Evolutionary conservation across 2,113 vertebrate species (phyloP).

Genomic region (Vidua macroura): DNA sequence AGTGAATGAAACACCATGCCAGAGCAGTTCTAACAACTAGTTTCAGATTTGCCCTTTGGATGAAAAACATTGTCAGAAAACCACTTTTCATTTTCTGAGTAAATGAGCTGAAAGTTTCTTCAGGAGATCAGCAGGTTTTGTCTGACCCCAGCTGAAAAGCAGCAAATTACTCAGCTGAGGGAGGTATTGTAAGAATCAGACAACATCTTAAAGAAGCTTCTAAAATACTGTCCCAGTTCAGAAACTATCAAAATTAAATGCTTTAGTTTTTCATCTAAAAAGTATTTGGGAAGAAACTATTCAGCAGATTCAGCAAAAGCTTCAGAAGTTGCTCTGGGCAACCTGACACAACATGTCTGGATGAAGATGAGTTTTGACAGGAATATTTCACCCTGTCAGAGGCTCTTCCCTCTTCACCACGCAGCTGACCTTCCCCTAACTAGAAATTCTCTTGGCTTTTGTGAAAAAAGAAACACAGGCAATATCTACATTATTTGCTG

Average conservation of each 20-base stretch:
- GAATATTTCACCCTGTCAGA: not conserved
- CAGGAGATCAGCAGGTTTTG: not conserved
- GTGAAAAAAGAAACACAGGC: not conserved
- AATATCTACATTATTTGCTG: not conserved
- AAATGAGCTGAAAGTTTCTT: not conserved
- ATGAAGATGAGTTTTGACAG: not conserved
- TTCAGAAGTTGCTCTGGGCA: not conserved
- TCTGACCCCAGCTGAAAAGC: not conserved
- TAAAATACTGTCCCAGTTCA: not conserved
- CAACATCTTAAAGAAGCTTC: not conserved
- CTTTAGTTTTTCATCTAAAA: not conserved
- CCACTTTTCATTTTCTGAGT: not conserved
- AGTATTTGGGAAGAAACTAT: not conserved
- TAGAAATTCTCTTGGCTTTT: not conserved
- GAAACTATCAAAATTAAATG: not conserved
- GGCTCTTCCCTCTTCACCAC: not conserved
- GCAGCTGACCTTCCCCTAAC: not conserved
- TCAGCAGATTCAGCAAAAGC: not conserved
- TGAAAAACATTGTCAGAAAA: not conserved
- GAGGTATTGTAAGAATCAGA: not conserved
- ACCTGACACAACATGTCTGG: not conserved
- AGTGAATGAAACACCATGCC: not conserved
- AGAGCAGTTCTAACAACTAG: not conserved
- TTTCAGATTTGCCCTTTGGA: not conserved
- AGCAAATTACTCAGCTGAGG: not conserved